Base-by-base conservation (phyloP, 2,113 vertebrate species). In the Ctenodactylus gundi region DNA sequence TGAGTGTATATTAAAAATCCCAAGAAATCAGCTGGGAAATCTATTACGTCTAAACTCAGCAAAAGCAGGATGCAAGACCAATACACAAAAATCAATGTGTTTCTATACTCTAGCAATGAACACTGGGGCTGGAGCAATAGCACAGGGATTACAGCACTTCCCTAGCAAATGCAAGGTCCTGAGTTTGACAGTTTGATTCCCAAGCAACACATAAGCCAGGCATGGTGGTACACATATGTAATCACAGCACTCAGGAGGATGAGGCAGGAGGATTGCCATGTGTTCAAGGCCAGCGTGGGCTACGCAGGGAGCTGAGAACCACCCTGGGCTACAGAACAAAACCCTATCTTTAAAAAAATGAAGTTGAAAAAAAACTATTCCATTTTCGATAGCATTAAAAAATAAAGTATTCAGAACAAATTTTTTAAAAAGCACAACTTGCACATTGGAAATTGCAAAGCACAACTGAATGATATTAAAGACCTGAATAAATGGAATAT, bases 341-440 rank as follows among this genome's bases (percentile, higher is more conserved):
- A n/a, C n/a, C n/a, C n/a, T n/a, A n/a, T n/a, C n/a, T n/a, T n/a
- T n/a, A n/a, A 36, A 94, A 94, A 68, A 86, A 12, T 65, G 39
- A 80, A 91, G 80, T 90, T 78, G 85, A 55, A 34, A 31, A 87
- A 53, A 46, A n/a, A 93, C 68, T 72, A n/a, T n/a, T 57, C 17
- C 44, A 90, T n/a, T 83, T 73, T 41, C 1, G 81, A 46, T 21
- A 72, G 18, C 29, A 91, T 76, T 41, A 76, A 53, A 91, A 88
- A 46, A 85, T 76, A 80, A 57, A 73, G 64, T 23, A 68, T 60
- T 27, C 77, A 58, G 39, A 84, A 87, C 58, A 92, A 53, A 55
- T 77, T 84, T 84, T 75, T 62, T 34, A 82, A 64, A 94, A 87
- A 62, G 25, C 36, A 94, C 80, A 27, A 81, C 4, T 39, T 75